Conservation (phyloP, 2,888 invertebrate genomes). For the Antitype chi region DNA sequence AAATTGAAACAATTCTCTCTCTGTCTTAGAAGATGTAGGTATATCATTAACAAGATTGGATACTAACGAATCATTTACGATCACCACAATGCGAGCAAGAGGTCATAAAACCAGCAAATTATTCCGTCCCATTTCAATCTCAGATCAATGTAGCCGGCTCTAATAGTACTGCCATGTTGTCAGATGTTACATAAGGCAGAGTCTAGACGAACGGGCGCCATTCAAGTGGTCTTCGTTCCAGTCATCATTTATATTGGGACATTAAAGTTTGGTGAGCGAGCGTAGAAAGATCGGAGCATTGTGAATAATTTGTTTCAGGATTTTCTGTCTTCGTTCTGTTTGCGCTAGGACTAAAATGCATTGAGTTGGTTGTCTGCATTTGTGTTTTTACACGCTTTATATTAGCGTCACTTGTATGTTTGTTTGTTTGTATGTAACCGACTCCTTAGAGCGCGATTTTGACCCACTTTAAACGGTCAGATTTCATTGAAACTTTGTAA, state of each 20-base stretch:
- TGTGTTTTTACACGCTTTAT: no score
- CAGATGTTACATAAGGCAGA: conserved; percentile 37
- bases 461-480: no score
- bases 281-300: conserved; percentile 26
- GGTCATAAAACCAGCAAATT: conserved; percentile 36
- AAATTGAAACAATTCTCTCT: not conserved
- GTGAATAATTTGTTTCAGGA: conserved; percentile 47
- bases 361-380: not conserved
- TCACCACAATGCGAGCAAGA: conserved; percentile 9
- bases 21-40: not conserved
- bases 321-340: conserved; percentile 28
- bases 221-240: conserved; percentile 27
- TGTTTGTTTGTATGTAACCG: no score
- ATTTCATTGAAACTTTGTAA: no score
- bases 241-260: conserved; percentile 44
- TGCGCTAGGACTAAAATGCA: not conserved
- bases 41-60: conserved; percentile 5
- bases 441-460: no score
- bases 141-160: conserved; percentile 8
- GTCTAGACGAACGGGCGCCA: conserved; percentile 66
- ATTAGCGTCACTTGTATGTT: no score
- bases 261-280: conserved; percentile 3
- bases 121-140: conserved; percentile 37
- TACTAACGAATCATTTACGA: conserved; percentile 11
- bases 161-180: conserved; percentile 23